Evolutionary conservation across 2,113 vertebrate species (phyloP).

Genomic region (Calyptommatus sinebrachiatus): DNA sequence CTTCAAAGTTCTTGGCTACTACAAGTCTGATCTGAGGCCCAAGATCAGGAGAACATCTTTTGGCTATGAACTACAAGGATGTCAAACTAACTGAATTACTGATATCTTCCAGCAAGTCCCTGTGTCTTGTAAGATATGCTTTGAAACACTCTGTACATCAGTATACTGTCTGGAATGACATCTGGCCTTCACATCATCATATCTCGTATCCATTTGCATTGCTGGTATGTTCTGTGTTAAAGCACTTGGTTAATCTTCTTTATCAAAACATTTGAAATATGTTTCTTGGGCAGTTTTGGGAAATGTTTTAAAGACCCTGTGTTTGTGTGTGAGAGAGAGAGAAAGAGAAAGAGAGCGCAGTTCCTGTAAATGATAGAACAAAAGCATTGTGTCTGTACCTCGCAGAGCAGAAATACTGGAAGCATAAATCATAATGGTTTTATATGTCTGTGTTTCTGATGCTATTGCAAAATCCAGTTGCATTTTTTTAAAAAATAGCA

Average conservation of each 20-base stretch:
- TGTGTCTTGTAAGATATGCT: slow-evolving; percentile 32
- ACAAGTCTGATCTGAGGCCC: neutral
- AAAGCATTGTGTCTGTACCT: slow-evolving; percentile 25
- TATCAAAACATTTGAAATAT: slow-evolving; percentile 25
- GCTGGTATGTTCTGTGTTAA: slow-evolving; percentile 35
- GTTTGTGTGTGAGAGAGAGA: neutral
- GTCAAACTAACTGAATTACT: slow-evolving; percentile 38
- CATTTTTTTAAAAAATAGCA: neutral
- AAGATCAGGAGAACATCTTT: neutral
- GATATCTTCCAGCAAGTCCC: neutral
- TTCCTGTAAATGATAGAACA: neutral
- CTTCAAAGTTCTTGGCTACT: neutral
- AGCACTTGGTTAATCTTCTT: slow-evolving; percentile 19
- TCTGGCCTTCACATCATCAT: slow-evolving; percentile 46
- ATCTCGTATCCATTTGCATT: slow-evolving; percentile 22
- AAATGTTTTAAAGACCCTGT: slow-evolving; percentile 11
- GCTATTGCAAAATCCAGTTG: slow-evolving; percentile 11
- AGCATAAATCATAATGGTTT: slow-evolving; percentile 18
- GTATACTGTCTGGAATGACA: slow-evolving; percentile 43
- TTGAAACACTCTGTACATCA: slow-evolving; percentile 22
- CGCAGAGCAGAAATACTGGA: slow-evolving; percentile 22
- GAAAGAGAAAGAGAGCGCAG: neutral
- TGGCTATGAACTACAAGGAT: slow-evolving; percentile 19
- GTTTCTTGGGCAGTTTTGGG: slow-evolving; percentile 36
- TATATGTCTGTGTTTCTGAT: slow-evolving; percentile 15